These are phyloP conservation scores for Dendrocincla tyrannina DNA, from an alignment of 2,797 vertebrate species.

Conservation along the genomic window DNA sequence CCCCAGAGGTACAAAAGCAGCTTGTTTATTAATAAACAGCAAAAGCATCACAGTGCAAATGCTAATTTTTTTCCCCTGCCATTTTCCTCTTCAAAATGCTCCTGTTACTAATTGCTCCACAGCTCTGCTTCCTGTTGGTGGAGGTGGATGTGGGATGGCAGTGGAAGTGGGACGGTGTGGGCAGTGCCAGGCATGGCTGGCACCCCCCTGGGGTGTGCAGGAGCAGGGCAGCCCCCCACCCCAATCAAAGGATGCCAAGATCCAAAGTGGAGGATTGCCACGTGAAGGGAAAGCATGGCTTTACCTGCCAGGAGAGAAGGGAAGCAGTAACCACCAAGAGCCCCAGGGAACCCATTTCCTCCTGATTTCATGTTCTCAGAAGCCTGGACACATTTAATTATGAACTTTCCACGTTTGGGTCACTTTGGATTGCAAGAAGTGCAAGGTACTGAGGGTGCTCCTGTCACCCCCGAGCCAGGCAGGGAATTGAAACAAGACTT, in stretches of 20 bases:
- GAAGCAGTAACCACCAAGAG: background rate
- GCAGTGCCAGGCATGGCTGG: background rate
- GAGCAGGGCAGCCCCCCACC: background rate
- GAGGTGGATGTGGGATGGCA: background rate
- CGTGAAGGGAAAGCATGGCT: background rate
- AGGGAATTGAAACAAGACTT: constrained; percentile 7
- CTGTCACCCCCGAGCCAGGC: background rate
- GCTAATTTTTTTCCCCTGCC: constrained; percentile 23
- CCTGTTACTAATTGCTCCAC: background rate
- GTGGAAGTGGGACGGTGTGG: accelerated
- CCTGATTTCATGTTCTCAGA: background rate
- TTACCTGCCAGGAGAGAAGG: background rate
- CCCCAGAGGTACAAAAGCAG: accelerated
- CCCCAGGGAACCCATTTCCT: background rate
- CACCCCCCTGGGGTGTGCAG: background rate
- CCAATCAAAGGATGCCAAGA: background rate
- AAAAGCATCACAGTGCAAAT: constrained; percentile 26
- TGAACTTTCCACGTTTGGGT: background rate
- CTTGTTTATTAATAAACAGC: constrained; percentile 60
- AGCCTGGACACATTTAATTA: background rate
- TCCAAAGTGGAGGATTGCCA: background rate
- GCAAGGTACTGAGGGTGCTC: background rate
- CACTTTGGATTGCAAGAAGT: background rate
- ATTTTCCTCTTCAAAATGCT: constrained; percentile 34
- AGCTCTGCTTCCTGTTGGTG: background rate